Conservation (phyloP, 2,888 invertebrate genomes). For the Andrena bicolor region DNA sequence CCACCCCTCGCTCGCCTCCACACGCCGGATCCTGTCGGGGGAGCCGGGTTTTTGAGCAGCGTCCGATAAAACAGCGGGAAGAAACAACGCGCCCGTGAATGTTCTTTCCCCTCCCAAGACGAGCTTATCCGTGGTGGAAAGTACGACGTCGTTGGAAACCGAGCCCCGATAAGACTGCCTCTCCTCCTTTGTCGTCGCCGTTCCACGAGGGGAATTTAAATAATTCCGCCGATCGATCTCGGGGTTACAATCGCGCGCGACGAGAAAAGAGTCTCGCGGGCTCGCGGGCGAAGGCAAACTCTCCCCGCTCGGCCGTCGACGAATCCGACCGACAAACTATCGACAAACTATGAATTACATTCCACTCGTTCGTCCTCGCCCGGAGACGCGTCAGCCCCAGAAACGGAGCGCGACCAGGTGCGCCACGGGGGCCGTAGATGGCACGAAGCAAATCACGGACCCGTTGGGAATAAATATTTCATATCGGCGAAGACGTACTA, state of each 20-base stretch:
- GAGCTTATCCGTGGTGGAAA: constrained; percentile 4
- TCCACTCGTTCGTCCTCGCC: not conserved
- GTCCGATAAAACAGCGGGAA: constrained; percentile 29
- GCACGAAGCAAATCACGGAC: constrained; percentile 44
- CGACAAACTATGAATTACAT: constrained; percentile 34
- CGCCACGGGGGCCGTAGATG: not conserved
- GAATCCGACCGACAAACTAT: constrained; percentile 33
- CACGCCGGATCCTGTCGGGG: constrained; percentile 46
- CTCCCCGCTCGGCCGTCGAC: not conserved
- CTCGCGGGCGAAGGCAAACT: not conserved
- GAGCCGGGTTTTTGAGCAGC: constrained; percentile 24
- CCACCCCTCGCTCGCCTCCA: not conserved
- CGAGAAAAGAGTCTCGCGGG: not conserved
- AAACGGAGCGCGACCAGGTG: constrained; percentile 14
- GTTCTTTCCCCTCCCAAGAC: not conserved
- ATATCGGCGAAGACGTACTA: constrained; percentile 39
- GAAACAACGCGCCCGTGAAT: constrained; percentile 28
- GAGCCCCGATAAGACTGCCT: constrained; percentile 27
- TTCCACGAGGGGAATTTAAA: constrained; percentile 32
- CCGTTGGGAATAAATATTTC: constrained; percentile 56
- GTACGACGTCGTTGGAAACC: not conserved
- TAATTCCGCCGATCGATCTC: constrained; percentile 34
- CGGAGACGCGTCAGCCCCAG: not conserved
- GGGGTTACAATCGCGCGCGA: not conserved
- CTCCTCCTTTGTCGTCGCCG: constrained; percentile 1